Evolutionary conservation across 2,888 invertebrate species (phyloP), one percentile per base, ranked within the genome.

Genomic region (Uloborus plumipes): DNA sequence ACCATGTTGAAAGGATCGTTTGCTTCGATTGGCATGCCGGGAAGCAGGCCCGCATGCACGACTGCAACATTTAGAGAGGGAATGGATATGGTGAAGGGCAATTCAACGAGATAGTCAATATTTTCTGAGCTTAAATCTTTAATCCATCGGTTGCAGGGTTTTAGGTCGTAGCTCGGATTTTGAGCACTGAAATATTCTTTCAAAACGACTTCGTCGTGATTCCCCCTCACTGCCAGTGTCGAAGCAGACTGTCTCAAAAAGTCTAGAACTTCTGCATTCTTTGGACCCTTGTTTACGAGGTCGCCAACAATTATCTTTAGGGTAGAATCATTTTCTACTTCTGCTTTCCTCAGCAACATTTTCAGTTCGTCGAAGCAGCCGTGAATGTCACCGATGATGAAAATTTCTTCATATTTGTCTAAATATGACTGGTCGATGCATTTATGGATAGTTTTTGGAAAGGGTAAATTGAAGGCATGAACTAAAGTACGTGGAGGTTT

Each of bases 311-410:
- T 85, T 72, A 86, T 84, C 70, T 86, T 86, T 51, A 89, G 76
- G 9, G 86, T 78, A 50, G 74, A 74, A 3, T 85, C 84, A 6
- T 79, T 79, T 9, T 76, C 58, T 0, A 62, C 65, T 64, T 84
- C 65, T 7, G 87, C 87, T 59, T 85, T 66, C 14, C 85, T 69
- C 16, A 89, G 81, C 2, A 89, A 85, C 51, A 86, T 85, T 55
- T 84, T 50, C 50, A 89, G 84, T 85, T 89, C 89, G 58, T 88
- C 88, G 64, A 85, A 87, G 79, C 89, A 89, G 2, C 89, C 89
- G 84, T 89, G 89, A 1, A 89, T 87, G 84, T 89, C 89, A 6
- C 89, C 89, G 18, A 89, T 87, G 11, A 89, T 86, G 47, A 89
- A 85, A 20, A 89, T 86, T 20, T 86, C 85, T 53, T 87, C 86